phyloP scores from a whole-genome alignment of 1,140 invertebrate genomes.

The Macrostomum lignano region DNA sequence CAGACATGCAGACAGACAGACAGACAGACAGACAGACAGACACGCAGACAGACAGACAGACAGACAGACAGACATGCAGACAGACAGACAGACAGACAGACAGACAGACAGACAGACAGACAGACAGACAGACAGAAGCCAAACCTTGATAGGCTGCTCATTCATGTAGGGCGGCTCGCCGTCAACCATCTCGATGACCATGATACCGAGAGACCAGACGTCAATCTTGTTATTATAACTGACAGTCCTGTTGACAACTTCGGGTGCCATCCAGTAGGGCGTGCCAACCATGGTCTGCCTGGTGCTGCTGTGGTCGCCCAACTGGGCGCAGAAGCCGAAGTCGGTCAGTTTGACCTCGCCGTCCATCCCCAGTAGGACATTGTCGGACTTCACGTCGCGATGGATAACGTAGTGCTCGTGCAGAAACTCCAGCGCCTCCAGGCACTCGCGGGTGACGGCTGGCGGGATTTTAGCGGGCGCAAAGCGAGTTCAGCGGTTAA shows the following conservation, averaged over 20 bases:
- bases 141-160: conserved; percentile 28
- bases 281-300: conserved; percentile 11
- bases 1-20: too few relatives aligned
- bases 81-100: too few relatives aligned
- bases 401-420: conserved; percentile 87
- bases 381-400: conserved; percentile 28
- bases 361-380: conserved; percentile 25
- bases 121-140: too few relatives aligned
- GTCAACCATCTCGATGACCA: conserved; percentile 16
- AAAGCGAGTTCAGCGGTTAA: too few relatives aligned
- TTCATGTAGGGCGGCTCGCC: conserved; percentile 14
- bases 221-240: conserved; percentile 11
- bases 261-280: conserved; percentile 16
- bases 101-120: too few relatives aligned
- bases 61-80: too few relatives aligned
- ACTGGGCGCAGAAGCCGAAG: conserved; percentile 12
- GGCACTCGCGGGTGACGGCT: too few relatives aligned
- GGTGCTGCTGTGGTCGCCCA: conserved; percentile 34
- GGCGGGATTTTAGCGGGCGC: too few relatives aligned
- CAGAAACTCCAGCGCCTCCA: conserved; percentile 78
- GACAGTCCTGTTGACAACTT: conserved; percentile 11
- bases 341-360: conserved; percentile 12
- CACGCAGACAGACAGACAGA: too few relatives aligned
- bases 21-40: too few relatives aligned
- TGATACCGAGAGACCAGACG: conserved; percentile 13